phyloP scores from a whole-genome alignment of 2,888 invertebrate species.

The Ametastegia equiseti region DNA sequence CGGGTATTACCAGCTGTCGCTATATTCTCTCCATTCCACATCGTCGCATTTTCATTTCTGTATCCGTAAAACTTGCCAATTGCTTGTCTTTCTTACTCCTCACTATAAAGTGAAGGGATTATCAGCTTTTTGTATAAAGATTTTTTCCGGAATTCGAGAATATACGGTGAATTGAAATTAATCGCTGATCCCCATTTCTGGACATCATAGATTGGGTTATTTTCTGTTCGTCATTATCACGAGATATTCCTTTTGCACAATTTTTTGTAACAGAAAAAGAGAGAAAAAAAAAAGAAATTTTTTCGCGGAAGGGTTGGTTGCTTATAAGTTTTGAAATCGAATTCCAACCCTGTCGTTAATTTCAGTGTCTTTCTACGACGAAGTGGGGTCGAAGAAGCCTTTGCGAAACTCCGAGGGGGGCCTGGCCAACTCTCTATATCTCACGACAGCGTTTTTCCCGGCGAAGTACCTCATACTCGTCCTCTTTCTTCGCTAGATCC shows the following conservation, averaged over 20 bases:
- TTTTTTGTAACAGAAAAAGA: too few species aligned
- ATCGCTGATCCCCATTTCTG: too few species aligned
- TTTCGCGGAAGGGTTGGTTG: neutral
- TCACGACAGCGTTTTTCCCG: constrained; percentile 94
- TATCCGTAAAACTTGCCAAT: neutral
- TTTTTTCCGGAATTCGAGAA: too few species aligned
- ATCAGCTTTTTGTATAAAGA: neutral
- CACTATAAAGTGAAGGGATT: neutral
- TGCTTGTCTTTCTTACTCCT: neutral
- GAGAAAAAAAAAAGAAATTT: neutral
- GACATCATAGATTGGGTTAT: too few species aligned
- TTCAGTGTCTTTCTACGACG: constrained; percentile 68
- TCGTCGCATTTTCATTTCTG: neutral
- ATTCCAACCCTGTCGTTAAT: constrained; percentile 47
- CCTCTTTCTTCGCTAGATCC: constrained; percentile 71
- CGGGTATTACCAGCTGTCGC: too few species aligned
- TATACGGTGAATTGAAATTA: too few species aligned
- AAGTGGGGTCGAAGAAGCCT: constrained; percentile 67
- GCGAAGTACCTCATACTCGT: constrained; percentile 77
- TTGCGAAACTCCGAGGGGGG: constrained; percentile 73
- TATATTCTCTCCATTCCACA: neutral
- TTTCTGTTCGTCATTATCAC: too few species aligned
- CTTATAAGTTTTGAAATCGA: neutral
- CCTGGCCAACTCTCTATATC: constrained; percentile 86
- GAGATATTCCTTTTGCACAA: too few species aligned